Evolutionary conservation across 64 coral and sea anemone genomes (phyloP).

Genomic region (Stichodactyla helianthus): DNA sequence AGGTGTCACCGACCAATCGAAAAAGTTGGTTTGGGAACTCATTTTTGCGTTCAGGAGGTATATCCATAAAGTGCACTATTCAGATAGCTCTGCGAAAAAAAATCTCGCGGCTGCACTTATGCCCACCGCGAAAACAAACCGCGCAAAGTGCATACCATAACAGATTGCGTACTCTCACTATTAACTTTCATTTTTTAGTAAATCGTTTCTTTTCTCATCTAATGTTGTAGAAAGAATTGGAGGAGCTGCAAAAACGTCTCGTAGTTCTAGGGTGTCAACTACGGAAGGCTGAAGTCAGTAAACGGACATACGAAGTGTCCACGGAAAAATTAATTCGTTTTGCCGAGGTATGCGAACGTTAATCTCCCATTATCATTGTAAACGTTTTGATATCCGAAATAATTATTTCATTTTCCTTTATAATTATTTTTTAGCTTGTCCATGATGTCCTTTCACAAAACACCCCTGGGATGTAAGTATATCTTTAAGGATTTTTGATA

Average conservation of each 20-base stretch:
- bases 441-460: conserved; percentile 72
- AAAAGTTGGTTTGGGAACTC: too few relatives aligned
- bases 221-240: conserved; percentile 68
- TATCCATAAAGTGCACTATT: too few relatives aligned
- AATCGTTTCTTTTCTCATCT: background rate
- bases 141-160: too few relatives aligned
- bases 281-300: conserved; percentile 90
- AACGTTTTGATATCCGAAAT: background rate
- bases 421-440: conserved; percentile 50
- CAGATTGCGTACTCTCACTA: too few relatives aligned
- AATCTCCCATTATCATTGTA: background rate
- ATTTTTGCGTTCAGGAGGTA: too few relatives aligned
- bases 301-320: conserved; percentile 96
- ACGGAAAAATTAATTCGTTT: conserved; percentile 88
- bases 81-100: too few relatives aligned
- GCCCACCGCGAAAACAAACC: too few relatives aligned
- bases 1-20: too few relatives aligned
- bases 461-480: conserved; percentile 59
- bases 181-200: background rate
- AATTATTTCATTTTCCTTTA: background rate
- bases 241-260: conserved; percentile 88
- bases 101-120: too few relatives aligned
- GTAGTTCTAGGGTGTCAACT: conserved; percentile 92
- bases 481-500: too few relatives aligned
- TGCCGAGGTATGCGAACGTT: conserved; percentile 61